These are phyloP conservation scores for Sarcophaga variegata DNA, from an alignment of 2,888 invertebrate genomes.

Conservation along the genomic window DNA sequence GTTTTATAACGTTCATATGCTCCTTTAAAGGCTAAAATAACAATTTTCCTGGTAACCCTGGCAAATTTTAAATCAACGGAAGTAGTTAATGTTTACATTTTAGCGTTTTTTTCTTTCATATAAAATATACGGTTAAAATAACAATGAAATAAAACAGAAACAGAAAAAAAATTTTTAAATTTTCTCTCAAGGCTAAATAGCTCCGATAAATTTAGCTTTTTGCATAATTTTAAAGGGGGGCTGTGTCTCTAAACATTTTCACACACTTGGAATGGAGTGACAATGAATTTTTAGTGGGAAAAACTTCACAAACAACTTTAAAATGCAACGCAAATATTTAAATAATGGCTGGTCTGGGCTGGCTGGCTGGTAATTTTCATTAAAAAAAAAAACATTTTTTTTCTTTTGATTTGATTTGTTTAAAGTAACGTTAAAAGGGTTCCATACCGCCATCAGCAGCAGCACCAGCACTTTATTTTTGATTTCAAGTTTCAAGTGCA, in stretches of 20 bases:
- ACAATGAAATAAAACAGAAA: background rate
- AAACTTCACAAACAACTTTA: constrained; percentile 46
- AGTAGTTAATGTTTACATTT: background rate
- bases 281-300: constrained; percentile 10
- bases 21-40: no score
- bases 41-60: no score
- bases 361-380: background rate
- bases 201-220: background rate
- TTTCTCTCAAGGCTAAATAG: constrained; percentile 47
- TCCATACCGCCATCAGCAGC: background rate
- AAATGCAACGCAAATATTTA: background rate
- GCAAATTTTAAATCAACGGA: background rate
- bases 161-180: constrained; percentile 49
- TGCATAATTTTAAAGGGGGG: background rate
- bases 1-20: no score
- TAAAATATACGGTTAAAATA: no score
- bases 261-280: background rate
- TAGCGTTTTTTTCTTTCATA: background rate
- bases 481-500: no score
- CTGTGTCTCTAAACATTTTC: no score
- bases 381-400: background rate
- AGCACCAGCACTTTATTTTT: background rate
- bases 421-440: constrained; percentile 34
- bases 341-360: background rate
- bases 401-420: constrained; percentile 23